Conservation (phyloP, 2,888 invertebrate species). For the Brachycybe producta region DNA sequence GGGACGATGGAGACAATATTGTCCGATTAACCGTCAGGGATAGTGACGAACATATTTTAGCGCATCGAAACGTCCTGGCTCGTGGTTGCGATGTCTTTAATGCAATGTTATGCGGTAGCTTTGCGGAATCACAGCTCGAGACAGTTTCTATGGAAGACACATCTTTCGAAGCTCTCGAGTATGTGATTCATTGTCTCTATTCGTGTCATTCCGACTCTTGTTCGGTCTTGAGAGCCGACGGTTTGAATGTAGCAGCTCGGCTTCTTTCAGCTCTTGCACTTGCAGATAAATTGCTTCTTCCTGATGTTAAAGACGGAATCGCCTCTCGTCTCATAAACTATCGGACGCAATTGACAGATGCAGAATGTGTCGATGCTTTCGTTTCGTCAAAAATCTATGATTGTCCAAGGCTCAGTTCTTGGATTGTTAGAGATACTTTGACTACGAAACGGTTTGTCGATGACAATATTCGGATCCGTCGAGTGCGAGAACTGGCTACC, state of each 20-base stretch:
- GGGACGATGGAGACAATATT: too few relatives aligned
- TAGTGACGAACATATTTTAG: neutral
- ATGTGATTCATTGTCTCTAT: slow-evolving; percentile 1
- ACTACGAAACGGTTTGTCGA: too few relatives aligned
- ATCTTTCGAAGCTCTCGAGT: slow-evolving; percentile 2
- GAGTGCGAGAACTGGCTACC: too few relatives aligned
- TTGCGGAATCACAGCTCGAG: slow-evolving; percentile 1
- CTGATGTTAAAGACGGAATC: neutral
- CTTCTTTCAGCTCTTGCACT: neutral
- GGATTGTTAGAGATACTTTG: too few relatives aligned
- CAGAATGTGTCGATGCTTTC: too few relatives aligned
- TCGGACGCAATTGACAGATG: too few relatives aligned
- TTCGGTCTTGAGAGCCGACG: neutral
- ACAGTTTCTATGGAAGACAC: neutral
- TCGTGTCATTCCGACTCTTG: neutral
- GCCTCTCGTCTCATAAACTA: neutral
- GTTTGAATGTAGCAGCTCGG: neutral
- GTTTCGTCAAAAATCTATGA: too few relatives aligned
- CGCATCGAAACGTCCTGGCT: neutral
- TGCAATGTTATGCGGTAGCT: slow-evolving; percentile 9
- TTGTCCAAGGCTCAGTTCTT: too few relatives aligned
- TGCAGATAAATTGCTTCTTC: slow-evolving; percentile 6
- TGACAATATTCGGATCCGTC: too few relatives aligned
- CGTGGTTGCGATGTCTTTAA: slow-evolving; percentile 5
- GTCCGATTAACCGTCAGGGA: neutral